Base-by-base conservation (phyloP, 1,140 invertebrate species). In the Notospermus geniculatus region DNA sequence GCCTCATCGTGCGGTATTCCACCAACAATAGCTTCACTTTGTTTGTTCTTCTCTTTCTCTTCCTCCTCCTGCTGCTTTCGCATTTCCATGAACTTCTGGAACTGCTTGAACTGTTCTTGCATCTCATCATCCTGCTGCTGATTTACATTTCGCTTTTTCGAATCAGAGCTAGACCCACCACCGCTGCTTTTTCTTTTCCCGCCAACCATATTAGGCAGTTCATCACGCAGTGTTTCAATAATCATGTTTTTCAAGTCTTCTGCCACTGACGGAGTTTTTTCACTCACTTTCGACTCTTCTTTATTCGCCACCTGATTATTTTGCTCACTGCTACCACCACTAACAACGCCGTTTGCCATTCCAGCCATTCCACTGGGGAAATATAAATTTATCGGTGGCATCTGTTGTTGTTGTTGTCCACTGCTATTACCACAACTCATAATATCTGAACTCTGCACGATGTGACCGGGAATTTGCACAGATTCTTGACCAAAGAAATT, bases 391-490 rank as follows among this genome's bases (percentile, higher is more conserved):
- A 50, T 50, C 4, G 46, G 46, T 50, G 46, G 46, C 46, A n/a
- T 50, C 46, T 50, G 46, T n/a, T 50, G 46, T 50, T 50, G 46
- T 27, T 50, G 46, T n/a, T 50, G 46, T 19, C 5, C 46, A 50
- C 46, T 15, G 4, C 5, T 15, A 36, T 36, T 36, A 4, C n/a
- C 39, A 43, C 11, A 43, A 43, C 4, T 50, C 46, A 50, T 7
- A 5, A 50, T 23, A 50, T 50, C 46, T 7, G 19, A 7, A 50
- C 5, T 50, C 46, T 50, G 46, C 4, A 50, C 46, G 46, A 50
- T 50, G n/a, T 50, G 46, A 5, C 46, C 46, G n/a, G 46, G 46
- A 50, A 7, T 50, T 50, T 50, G 46, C 4, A 50, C 46, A 50
- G 4, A 7, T 50, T 50, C 46, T n/a, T 50, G 5, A 50, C 46